Evolutionary conservation across 2,113 vertebrate genomes (phyloP), one percentile per base, ranked within the genome.

Genomic region (Urocitellus parryii): DNA sequence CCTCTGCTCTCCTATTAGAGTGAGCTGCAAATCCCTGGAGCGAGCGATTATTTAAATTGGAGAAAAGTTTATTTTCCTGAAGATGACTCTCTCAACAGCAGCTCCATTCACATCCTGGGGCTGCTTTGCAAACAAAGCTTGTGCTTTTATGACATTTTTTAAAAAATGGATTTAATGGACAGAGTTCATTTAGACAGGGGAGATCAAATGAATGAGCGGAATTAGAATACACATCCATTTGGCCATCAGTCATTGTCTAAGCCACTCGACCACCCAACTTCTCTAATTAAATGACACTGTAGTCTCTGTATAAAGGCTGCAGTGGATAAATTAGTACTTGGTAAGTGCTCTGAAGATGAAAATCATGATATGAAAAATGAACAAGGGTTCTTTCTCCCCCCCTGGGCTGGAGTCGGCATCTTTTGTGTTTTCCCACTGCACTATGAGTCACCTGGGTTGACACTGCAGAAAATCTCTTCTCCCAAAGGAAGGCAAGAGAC

Each of bases 311-410:
- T 29, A 87, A 85, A 97, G 94, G 79, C 93, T 79, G 53, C 4
- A 1, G 82, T 53, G 73, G 91, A 72, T 94, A 96, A 96, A 96
- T 95, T 92, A 96, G 95, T 91, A 42, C 91, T 89, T 77, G 94
- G 72, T 97, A 80, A 96, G 96, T 97, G 96, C 96, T 97, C 73
- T 95, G 96, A 94, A 97, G 97, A 96, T 96, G 96, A 96, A 96
- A 96, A 91, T 88, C 96, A 72, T 0, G 2, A 65, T n/a, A 61
- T 39, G 94, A 96, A 77, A 84, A 95, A 94, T 78, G 88, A 96
- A 63, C 88, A 42, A 73, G 58, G 42, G n/a, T 61, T 79, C 61
- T 78, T 51, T 79, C n/a, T 8, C 14, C 5, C 12, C 27, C 32
- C 72, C 72, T 45, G 88, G 61, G 86, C 90, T 94, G 68, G 78